Base-by-base conservation (phyloP, 2,888 invertebrate species). In the Parasteatoda lunata region DNA sequence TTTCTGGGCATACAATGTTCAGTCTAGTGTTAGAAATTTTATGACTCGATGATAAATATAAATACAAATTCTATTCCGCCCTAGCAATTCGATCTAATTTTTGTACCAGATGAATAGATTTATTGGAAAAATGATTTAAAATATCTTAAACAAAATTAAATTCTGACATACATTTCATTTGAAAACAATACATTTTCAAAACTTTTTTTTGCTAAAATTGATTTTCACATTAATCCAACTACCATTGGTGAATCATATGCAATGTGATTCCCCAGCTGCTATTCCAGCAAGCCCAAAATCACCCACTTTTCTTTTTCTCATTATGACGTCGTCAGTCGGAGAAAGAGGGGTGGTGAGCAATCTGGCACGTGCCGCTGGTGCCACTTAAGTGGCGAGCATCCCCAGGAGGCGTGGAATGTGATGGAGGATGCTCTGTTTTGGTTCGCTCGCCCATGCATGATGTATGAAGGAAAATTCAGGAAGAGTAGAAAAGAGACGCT, bases 391-490 rank as follows among this genome's bases (percentile, higher is more conserved):
- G 81, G 72, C 45, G 9, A 80, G 65, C 48, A 64, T 72, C 80
- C 73, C 72, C 9, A 47, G 47, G 79, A 49, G 71, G 79, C 79
- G 59, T 64, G 51, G 79, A 47, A 51, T 48, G 73, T 54, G 72
- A 49, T 13, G 49, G 70, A 13, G 78, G 71, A 69, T 64, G 47
- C 13, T 15, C 6, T 70, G 64, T 79, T 64, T 49, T 71, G 64
- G 78, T 64, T 52, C 80, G 47, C 15, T 47, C 80, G 54, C 13
- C 72, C 68, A 68, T 75, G 81, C 75, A 81, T 81, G 81, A 81
- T 81, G 81, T 68, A 81, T 75, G 66, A 68, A 11, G 4, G n/a
- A 65, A 9, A 47, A 51, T 15, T 4, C 47, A 9, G 49, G 48
- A 65, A 66, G 48, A 47, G 81, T 15, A n/a, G 66, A 8, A 75